These are phyloP conservation scores for Burhinus oedicnemus DNA, from an alignment of 2,113 vertebrate species.

Conservation along the genomic window DNA sequence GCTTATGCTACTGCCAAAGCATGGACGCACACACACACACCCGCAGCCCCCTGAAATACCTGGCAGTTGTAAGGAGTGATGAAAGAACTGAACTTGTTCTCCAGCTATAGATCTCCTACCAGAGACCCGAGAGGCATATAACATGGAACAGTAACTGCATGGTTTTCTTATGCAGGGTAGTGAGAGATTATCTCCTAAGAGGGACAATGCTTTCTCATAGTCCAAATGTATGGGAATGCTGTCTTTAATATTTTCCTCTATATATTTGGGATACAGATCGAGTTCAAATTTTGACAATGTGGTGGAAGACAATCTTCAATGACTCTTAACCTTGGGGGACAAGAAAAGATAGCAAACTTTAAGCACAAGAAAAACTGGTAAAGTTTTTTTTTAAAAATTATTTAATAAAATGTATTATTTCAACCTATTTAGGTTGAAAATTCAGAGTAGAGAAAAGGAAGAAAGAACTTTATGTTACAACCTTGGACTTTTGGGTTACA, in stretches of 20 bases:
- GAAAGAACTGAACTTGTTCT: not conserved
- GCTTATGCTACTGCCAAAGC: not conserved
- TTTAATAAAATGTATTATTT: not conserved
- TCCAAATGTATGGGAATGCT: not conserved
- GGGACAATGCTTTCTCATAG: not conserved
- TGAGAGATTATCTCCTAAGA: not conserved
- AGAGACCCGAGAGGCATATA: fast-evolving
- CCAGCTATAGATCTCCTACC: not conserved
- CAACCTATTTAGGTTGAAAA: not conserved
- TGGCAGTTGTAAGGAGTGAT: not conserved
- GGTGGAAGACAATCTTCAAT: fast-evolving
- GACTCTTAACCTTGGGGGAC: not conserved
- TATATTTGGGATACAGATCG: not conserved
- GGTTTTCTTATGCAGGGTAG: not conserved
- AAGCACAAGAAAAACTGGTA: fast-evolving
- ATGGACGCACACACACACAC: fast-evolving
- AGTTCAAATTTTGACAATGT: not conserved
- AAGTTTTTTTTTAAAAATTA: not conserved
- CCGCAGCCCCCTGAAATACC: fast-evolving
- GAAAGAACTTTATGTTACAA: not conserved
- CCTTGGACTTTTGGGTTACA: not conserved
- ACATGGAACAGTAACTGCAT: not conserved
- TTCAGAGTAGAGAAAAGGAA: not conserved
- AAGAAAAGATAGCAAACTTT: not conserved
- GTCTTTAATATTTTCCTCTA: not conserved